A percentile compares a stretch with the other conserved stretches of the same genome.
Evolutionary conservation across 2,113 vertebrate species (phyloP).

Genomic region (Mellivora capensis): DNA sequence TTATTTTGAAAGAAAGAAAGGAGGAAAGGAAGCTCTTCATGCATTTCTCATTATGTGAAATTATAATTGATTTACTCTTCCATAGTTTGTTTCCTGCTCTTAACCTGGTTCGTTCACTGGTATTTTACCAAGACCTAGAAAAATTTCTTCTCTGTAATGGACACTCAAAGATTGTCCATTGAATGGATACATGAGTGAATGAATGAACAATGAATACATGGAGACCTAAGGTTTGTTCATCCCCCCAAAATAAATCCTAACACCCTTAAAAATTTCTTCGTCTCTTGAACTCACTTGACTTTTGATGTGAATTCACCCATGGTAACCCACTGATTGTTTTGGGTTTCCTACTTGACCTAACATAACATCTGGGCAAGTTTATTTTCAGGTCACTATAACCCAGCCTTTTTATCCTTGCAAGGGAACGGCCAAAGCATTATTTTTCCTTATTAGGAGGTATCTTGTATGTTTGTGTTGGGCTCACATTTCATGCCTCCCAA

Average conservation of each 20-base stretch:
- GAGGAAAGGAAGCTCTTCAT: neutral
- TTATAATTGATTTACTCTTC: neutral
- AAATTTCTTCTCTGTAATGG: neutral
- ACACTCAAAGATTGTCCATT: neutral
- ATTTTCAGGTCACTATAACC: slow-evolving; percentile 67
- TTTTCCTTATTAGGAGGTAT: slow-evolving; percentile 60
- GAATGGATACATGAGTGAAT: neutral
- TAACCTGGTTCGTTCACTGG: neutral
- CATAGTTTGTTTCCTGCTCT: neutral
- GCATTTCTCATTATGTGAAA: neutral
- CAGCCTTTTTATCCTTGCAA: slow-evolving; percentile 38
- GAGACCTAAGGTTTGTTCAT: neutral
- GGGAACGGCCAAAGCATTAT: slow-evolving; percentile 52
- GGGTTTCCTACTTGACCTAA: slow-evolving; percentile 56
- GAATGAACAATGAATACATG: neutral
- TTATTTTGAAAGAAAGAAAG: neutral
- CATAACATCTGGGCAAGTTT: slow-evolving; percentile 46
- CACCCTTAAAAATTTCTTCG: neutral
- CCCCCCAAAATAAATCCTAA: neutral
- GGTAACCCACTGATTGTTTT: slow-evolving; percentile 33
- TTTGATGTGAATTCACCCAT: slow-evolving; percentile 16
- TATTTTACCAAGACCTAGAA: neutral
- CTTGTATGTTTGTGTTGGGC: neutral
- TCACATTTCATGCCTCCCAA: slow-evolving; percentile 42
- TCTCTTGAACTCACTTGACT: slow-evolving; percentile 28